phyloP scores from a whole-genome alignment of 1,140 invertebrate species.

The Palaemon carinicauda region DNA sequence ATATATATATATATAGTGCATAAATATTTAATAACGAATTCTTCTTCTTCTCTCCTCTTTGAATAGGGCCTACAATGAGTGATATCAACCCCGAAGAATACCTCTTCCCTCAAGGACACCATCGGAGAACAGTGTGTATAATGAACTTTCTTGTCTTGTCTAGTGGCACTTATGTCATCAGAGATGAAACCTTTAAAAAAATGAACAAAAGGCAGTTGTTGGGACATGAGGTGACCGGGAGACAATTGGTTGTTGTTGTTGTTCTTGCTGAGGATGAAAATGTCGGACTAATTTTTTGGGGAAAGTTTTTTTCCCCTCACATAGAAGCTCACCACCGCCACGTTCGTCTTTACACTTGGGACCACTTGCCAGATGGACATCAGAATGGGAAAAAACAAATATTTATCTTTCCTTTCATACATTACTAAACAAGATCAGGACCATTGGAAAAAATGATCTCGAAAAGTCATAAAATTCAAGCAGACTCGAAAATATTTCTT shows the following conservation, averaged over 20 bases:
- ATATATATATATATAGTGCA: background rate
- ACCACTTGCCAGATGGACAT: background rate
- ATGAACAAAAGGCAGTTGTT: background rate
- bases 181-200: background rate
- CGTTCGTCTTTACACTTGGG: background rate
- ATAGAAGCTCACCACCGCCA: background rate
- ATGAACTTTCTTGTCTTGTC: slow-evolving; percentile 41
- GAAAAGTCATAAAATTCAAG: too few relatives aligned
- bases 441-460: too few relatives aligned
- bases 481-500: too few relatives aligned
- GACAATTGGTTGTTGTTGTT: background rate
- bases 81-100: background rate
- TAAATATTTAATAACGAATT: background rate
- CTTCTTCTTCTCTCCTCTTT: too few relatives aligned
- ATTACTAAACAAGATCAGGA: too few relatives aligned
- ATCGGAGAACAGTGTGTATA: slow-evolving; percentile 48
- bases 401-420: too few relatives aligned
- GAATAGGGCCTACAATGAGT: too few relatives aligned
- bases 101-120: slow-evolving; percentile 12
- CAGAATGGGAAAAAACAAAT: background rate
- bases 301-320: background rate
- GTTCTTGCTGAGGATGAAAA: background rate
- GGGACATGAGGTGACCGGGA: slow-evolving; percentile 28
- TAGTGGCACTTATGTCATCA: background rate
- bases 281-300: background rate